These are phyloP conservation scores for Terebella lapidaria DNA, from an alignment of 2,888 invertebrate species.

Conservation along the genomic window DNA sequence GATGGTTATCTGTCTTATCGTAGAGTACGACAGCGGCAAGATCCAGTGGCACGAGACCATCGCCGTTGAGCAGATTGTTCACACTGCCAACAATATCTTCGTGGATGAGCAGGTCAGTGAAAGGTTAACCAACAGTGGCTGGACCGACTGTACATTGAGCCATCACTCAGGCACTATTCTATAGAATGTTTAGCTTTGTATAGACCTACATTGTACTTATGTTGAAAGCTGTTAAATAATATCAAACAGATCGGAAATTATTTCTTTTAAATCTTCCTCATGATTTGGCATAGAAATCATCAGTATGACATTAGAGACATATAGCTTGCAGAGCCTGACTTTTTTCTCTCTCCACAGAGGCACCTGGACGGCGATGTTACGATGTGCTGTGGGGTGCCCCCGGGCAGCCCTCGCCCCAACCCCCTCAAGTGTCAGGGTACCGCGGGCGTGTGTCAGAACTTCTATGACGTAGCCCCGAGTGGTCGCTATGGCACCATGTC, in stretches of 20 bases:
- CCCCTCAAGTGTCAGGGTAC: slow-evolving; percentile 73
- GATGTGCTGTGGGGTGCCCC: slow-evolving; percentile 69
- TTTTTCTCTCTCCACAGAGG: slow-evolving; percentile 64
- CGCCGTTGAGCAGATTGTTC: slow-evolving; percentile 82
- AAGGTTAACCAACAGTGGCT: too few relatives aligned
- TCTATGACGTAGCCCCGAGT: slow-evolving; percentile 97
- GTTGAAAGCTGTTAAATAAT: too few relatives aligned
- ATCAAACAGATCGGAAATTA: too few relatives aligned
- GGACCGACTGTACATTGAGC: too few relatives aligned
- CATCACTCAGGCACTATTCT: too few relatives aligned
- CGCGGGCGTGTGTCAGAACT: slow-evolving; percentile 90
- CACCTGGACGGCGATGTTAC: slow-evolving; percentile 86
- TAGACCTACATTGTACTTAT: too few relatives aligned
- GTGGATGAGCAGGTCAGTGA: slow-evolving; percentile 81
- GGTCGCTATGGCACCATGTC: slow-evolving; percentile 97
- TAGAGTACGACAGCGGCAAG: slow-evolving; percentile 54
- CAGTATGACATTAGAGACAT: too few relatives aligned
- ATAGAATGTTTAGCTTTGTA: too few relatives aligned
- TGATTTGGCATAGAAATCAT: too few relatives aligned
- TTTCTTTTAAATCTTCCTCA: too few relatives aligned
- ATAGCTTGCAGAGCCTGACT: too few relatives aligned
- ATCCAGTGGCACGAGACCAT: slow-evolving; percentile 39
- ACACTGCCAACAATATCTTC: slow-evolving; percentile 89
- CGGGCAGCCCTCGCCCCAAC: neutral
- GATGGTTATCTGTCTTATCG: slow-evolving; percentile 84